phyloP scores from a whole-genome alignment of 2,888 invertebrate genomes.

The Lasioglossum zephyrum region DNA sequence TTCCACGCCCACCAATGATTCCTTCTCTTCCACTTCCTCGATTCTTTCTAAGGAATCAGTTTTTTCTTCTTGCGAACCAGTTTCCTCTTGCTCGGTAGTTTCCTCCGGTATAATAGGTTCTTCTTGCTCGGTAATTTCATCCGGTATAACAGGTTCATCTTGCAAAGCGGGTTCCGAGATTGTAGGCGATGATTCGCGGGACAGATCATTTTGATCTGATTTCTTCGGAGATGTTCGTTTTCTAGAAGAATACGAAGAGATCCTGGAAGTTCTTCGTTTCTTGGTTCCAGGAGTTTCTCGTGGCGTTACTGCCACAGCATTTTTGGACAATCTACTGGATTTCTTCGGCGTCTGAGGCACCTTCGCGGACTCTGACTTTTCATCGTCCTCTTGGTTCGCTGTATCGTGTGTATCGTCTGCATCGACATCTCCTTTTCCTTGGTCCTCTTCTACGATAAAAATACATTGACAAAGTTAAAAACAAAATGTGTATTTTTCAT shows the following conservation, averaged over 20 bases:
- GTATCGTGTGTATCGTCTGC: conserved; percentile 68
- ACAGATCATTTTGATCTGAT: conserved; percentile 59
- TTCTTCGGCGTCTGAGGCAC: conserved; percentile 73
- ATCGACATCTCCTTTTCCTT: conserved; percentile 51
- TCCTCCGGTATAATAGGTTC: conserved; percentile 11
- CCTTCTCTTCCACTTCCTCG: conserved; percentile 39
- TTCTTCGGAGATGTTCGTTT: conserved; percentile 63
- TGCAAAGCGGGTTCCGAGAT: conserved; percentile 49
- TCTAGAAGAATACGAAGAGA: conserved; percentile 41
- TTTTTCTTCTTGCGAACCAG: not conserved
- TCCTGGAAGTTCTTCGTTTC: conserved; percentile 65
- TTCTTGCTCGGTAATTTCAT: conserved; percentile 9
- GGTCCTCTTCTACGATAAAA: conserved; percentile 31
- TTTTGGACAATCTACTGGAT: conserved; percentile 76
- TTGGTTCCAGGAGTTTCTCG: conserved; percentile 63
- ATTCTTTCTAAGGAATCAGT: conserved; percentile 19
- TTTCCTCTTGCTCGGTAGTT: not conserved
- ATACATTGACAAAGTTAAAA: not conserved
- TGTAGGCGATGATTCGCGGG: conserved; percentile 51
- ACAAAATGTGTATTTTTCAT: not conserved
- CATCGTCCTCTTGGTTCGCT: conserved; percentile 60
- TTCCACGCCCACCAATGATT: not conserved
- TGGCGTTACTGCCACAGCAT: conserved; percentile 70
- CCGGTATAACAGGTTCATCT: conserved; percentile 14
- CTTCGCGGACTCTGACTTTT: conserved; percentile 73